phyloP scores from a whole-genome alignment of 1,140 invertebrate species.

The Cataglyphis hispanica region DNA sequence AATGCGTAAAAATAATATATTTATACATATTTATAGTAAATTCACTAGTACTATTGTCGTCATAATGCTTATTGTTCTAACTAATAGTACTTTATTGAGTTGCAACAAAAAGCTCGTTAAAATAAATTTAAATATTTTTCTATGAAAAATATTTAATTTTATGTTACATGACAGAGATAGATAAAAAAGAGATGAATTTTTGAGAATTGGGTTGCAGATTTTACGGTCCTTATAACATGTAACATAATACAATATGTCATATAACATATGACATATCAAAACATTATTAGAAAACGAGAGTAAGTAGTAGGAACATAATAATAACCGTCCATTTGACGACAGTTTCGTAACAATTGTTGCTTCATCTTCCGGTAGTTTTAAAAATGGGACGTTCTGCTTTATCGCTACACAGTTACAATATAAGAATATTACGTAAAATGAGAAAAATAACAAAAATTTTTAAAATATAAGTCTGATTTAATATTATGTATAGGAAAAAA shows the following conservation, averaged over 20 bases:
- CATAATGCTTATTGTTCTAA: background rate
- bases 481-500: no score
- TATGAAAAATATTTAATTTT: background rate
- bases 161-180: background rate
- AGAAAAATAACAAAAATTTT: background rate
- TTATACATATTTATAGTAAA: no score
- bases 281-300: conserved; percentile 1
- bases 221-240: background rate
- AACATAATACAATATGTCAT: background rate
- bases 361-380: conserved; percentile 16
- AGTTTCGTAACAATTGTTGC: conserved; percentile 21
- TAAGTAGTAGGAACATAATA: conserved; percentile 16
- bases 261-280: background rate
- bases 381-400: background rate
- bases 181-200: background rate
- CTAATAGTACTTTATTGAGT: background rate
- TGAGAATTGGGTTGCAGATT: background rate
- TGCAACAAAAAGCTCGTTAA: background rate
- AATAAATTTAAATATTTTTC: no score
- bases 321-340: conserved; percentile 7
- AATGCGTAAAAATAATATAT: no score
- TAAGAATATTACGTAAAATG: background rate
- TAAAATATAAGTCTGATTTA: background rate
- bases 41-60: no score
- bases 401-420: background rate